Conservation (phyloP, 2,888 invertebrate genomes). For the Drosophila atripex region DNA sequence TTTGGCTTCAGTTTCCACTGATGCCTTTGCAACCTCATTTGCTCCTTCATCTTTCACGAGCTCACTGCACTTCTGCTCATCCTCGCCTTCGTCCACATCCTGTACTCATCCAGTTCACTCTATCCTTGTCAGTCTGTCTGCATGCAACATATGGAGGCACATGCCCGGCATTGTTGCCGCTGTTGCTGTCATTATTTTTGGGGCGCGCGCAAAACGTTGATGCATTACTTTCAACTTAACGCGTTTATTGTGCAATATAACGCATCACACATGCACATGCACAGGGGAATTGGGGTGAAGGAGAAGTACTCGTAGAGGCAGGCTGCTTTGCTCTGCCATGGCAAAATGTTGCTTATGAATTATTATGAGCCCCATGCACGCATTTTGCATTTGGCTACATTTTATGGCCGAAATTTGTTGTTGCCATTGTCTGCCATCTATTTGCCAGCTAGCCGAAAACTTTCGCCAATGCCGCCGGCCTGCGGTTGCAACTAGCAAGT, state of each 20-base stretch:
- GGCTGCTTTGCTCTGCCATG: slow-evolving; percentile 49
- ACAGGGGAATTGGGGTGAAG: not conserved
- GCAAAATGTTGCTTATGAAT: slow-evolving; percentile 78
- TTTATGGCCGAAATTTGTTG: slow-evolving; percentile 76
- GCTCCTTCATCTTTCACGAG: slow-evolving; percentile 41
- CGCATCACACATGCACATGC: slow-evolving; percentile 24
- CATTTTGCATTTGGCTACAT: slow-evolving; percentile 72
- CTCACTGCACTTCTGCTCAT: slow-evolving; percentile 1
- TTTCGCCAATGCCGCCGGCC: slow-evolving; percentile 39
- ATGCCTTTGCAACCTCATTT: slow-evolving; percentile 45
- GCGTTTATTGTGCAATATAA: slow-evolving; percentile 71
- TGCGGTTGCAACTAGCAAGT: slow-evolving; percentile 10
- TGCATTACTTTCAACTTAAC: slow-evolving; percentile 79
- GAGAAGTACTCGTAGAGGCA: not conserved
- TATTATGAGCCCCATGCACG: slow-evolving; percentile 75
- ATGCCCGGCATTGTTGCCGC: slow-evolving; percentile 21
- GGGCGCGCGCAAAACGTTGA: slow-evolving; percentile 51
- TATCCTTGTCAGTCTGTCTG: slow-evolving; percentile 64
- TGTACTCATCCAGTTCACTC: slow-evolving; percentile 41
- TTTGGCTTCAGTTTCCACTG: slow-evolving; percentile 22
- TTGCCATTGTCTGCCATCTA: slow-evolving; percentile 58
- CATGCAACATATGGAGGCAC: slow-evolving; percentile 39
- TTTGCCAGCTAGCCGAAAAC: slow-evolving; percentile 69
- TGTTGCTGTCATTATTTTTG: slow-evolving; percentile 29
- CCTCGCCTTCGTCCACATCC: not conserved